Evolutionary conservation across 2,797 vertebrate genomes (phyloP).

Genomic region (Simalia tracyae): DNA sequence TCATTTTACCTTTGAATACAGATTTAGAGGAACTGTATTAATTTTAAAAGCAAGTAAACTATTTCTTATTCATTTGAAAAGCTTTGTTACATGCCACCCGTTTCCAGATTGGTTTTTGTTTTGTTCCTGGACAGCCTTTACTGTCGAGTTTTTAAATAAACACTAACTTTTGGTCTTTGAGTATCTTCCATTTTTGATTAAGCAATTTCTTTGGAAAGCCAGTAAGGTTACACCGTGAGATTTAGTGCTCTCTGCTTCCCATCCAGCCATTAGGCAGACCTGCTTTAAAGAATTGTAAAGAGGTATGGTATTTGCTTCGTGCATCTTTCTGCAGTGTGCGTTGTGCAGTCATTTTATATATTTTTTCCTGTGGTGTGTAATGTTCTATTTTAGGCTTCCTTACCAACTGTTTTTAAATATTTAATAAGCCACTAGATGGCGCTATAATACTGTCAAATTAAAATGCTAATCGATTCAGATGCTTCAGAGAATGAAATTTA

Average conservation of each 20-base stretch:
- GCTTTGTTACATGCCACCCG: conserved; percentile 16
- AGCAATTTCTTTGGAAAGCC: conserved; percentile 21
- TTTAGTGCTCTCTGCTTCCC: background rate
- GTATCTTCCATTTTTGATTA: conserved; percentile 18
- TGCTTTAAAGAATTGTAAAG: background rate
- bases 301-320: background rate
- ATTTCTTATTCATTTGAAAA: background rate
- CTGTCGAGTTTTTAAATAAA: conserved; percentile 44
- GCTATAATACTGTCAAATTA: conserved; percentile 61
- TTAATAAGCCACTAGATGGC: conserved; percentile 65
- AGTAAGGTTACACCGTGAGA: background rate
- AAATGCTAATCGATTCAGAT: background rate
- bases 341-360: background rate
- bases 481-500: background rate
- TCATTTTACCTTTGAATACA: background rate
- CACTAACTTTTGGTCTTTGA: conserved; percentile 11
- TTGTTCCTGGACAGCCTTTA: background rate
- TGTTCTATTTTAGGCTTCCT: background rate
- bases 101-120: background rate
- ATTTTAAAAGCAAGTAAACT: background rate
- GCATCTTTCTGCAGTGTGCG: background rate
- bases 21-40: background rate
- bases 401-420: background rate
- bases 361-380: background rate
- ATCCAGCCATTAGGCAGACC: background rate